Percentiles rank a stretch among this genome's conserved stretches.
Evolutionary conservation across 2,113 vertebrate species (phyloP).

Genomic region (Centropus unirufus): DNA sequence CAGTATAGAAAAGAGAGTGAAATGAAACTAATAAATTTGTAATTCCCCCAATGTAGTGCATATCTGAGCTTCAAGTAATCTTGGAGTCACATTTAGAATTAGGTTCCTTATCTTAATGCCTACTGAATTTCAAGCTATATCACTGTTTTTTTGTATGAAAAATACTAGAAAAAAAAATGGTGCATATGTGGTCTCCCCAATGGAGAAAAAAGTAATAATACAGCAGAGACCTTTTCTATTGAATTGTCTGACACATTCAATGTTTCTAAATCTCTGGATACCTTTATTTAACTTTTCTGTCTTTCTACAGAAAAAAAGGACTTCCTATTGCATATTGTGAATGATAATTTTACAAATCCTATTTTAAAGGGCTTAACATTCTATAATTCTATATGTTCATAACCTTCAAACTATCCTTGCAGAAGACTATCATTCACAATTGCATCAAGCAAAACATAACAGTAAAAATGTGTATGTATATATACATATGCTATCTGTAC

Average conservation of each 20-base stretch:
- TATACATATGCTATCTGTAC: not conserved
- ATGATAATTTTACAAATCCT: not conserved
- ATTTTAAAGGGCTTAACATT: not conserved
- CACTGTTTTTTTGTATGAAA: slow-evolving; percentile 18
- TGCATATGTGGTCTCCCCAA: not conserved
- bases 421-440: not conserved
- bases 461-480: not conserved
- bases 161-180: not conserved
- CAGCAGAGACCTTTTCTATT: slow-evolving; percentile 4
- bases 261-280: not conserved
- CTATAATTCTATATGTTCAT: not conserved
- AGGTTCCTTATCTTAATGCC: not conserved
- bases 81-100: not conserved
- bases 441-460: not conserved
- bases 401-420: not conserved
- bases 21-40: not conserved
- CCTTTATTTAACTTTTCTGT: not conserved
- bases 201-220: slow-evolving; percentile 4
- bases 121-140: not conserved
- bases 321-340: not conserved
- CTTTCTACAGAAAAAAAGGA: not conserved
- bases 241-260: slow-evolving; percentile 13
- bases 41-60: not conserved
- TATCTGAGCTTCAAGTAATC: not conserved
- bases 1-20: not conserved